Base-by-base conservation (phyloP, 2,888 invertebrate species). In the Drosophila incognita region DNA sequence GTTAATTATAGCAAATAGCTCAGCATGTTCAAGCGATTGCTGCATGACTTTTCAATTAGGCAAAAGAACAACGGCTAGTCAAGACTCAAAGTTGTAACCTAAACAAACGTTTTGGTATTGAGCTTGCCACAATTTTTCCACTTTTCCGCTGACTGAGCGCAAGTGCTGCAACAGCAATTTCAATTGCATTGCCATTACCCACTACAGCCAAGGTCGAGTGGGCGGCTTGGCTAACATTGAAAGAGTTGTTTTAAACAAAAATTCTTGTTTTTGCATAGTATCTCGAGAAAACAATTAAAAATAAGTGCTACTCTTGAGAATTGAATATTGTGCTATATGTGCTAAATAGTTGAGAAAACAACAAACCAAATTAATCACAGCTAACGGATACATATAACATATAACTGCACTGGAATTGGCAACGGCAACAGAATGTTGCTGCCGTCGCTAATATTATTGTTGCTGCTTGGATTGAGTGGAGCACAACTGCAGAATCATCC, bases 401-500 rank as follows among this genome's bases (percentile, higher is more conserved):
- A 71, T 87, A 90, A 88, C 90, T 83, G 90, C 57, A 64, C 53
- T 63, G 40, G 68, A 88, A 90, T 86, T 79, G 76, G 80, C 87
- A 77, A 89, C 88, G 88, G 76, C 80, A 82, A 75, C 79, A 87
- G 74, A 79, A 87, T 78, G 83, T 75, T 83, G 79, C 84, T 72
- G 78, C 76, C 77, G 74, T 61, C 61, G 71, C 70, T 74, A 65
- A 71, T 76, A 61, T 64, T 66, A 40, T 27, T 74, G 71, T 71
- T 75, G 71, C 58, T 80, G 46, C 62, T 69, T 46, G 52, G 60
- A 40, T 48, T 65, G 46, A 61, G 70, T 35, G 24, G 46, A 46
- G 86, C 90, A 46, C 96, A 96, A 91, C 94, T 95, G 80, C 93
- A 95, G 86, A 97, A 97, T 94, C 94, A 95, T 66, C 95, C 95